phyloP scores from a whole-genome alignment of 2,113 vertebrate genomes.

The Meleagris gallopavo region DNA sequence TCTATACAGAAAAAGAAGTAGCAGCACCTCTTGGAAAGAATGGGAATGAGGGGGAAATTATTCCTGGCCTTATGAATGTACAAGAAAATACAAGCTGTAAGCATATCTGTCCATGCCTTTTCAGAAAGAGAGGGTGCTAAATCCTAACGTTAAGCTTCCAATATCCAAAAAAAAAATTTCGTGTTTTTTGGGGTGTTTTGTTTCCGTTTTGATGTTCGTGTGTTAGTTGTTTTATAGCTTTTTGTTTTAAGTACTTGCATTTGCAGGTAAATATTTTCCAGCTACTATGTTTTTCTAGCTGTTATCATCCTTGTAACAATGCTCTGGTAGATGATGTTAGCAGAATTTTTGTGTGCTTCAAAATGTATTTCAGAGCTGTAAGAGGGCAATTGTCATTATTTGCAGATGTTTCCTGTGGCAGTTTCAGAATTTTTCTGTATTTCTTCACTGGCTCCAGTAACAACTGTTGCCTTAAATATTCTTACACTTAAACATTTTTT shows the following conservation, averaged over 20 bases:
- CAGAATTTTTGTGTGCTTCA: constrained; percentile 23
- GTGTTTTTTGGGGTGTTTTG: not conserved
- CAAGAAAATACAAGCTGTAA: not conserved
- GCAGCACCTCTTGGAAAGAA: not conserved
- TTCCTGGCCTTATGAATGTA: not conserved
- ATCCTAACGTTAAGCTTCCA: not conserved
- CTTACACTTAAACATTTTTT: too few species aligned
- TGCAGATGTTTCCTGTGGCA: constrained; percentile 6
- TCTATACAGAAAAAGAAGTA: not conserved
- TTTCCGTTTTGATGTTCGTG: not conserved
- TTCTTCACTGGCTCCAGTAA: constrained; percentile 27
- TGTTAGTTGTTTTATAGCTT: not conserved
- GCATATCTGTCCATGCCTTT: not conserved
- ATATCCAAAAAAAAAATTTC: not conserved
- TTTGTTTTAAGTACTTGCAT: not conserved
- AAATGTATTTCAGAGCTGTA: not conserved
- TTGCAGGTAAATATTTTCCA: not conserved
- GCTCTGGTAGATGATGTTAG: not conserved
- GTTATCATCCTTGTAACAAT: not conserved
- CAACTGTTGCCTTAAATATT: not conserved
- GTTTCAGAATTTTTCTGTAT: constrained; percentile 4
- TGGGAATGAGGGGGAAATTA: not conserved
- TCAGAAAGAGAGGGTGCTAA: not conserved
- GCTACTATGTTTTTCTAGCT: not conserved
- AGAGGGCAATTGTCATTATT: constrained; percentile 20